Percentiles rank a stretch among this genome's conserved stretches.
These are phyloP conservation scores for Tryphoninae sp. DNA, from an alignment of 2,888 invertebrate species.

Conservation along the genomic window DNA sequence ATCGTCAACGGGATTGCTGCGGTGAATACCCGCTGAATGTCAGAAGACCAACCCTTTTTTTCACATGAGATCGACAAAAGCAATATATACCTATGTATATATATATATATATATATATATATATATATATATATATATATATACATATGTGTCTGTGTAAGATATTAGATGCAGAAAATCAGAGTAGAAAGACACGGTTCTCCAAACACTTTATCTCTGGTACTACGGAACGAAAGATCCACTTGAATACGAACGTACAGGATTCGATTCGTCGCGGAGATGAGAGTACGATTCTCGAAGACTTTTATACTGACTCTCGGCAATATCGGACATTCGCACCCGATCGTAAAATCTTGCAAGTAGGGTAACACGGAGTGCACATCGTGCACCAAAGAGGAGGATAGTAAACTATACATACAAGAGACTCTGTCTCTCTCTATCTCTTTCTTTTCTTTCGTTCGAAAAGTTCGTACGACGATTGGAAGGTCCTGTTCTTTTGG, in stretches of 20 bases:
- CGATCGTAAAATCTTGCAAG: constrained; percentile 7
- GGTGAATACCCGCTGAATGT: constrained; percentile 31
- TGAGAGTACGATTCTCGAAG: constrained; percentile 2
- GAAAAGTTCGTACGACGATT: constrained; percentile 2
- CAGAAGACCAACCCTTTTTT: constrained; percentile 25
- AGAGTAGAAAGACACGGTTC: too few relatives aligned
- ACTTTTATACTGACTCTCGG: constrained; percentile 4
- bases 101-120: too few relatives aligned
- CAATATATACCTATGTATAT: too few relatives aligned
- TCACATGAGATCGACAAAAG: background rate
- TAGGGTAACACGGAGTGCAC: background rate
- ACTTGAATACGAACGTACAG: background rate
- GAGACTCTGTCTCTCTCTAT: background rate
- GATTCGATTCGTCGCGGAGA: constrained; percentile 32
- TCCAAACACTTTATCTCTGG: background rate
- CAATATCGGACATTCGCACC: constrained; percentile 11
- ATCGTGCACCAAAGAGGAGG: background rate
- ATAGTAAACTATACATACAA: background rate
- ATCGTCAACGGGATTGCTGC: constrained; percentile 58
- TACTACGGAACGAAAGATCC: background rate
- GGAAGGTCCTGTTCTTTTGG: background rate
- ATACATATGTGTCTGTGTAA: too few relatives aligned
- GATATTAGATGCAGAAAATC: too few relatives aligned
- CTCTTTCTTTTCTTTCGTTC: background rate
- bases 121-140: too few relatives aligned